These are phyloP conservation scores for Hemibagrus wyckioides DNA, from an alignment of 2,113 vertebrate genomes.

Conservation along the genomic window DNA sequence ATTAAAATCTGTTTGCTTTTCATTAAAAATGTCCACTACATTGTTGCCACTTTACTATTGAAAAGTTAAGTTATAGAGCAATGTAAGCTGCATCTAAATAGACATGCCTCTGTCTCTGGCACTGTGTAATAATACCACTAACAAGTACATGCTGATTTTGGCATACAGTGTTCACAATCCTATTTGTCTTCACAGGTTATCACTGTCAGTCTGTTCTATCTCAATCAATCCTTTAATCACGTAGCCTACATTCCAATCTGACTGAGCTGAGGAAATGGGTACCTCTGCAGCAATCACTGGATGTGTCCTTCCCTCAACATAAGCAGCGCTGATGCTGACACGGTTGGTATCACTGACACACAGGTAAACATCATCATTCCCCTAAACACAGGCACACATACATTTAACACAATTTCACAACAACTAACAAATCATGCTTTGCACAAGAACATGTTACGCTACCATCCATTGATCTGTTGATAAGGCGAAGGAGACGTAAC, in stretches of 20 bases:
- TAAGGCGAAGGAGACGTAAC: slow-evolving; percentile 83
- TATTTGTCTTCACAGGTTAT: neutral
- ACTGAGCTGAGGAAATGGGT: neutral
- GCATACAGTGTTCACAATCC: neutral
- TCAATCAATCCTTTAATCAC: neutral
- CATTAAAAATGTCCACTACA: neutral
- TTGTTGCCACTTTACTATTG: neutral
- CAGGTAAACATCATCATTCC: slow-evolving; percentile 82
- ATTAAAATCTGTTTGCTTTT: neutral
- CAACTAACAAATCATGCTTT: neutral
- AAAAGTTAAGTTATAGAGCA: too few species aligned
- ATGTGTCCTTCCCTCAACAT: slow-evolving; percentile 67
- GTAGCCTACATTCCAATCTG: neutral
- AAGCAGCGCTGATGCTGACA: slow-evolving; percentile 69
- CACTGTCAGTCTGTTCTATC: neutral
- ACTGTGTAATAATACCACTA: neutral
- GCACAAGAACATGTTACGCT: slow-evolving; percentile 53
- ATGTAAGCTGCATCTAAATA: neutral
- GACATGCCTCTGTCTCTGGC: neutral
- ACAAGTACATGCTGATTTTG: neutral
- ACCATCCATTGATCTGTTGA: slow-evolving; percentile 90
- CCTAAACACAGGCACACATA: slow-evolving; percentile 65
- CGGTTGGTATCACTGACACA: slow-evolving; percentile 69
- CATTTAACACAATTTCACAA: slow-evolving; percentile 8
- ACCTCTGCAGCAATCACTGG: slow-evolving; percentile 77